Percentiles rank a stretch among this genome's conserved stretches.
Evolutionary conservation across 1,140 invertebrate genomes (phyloP).

Genomic region (Caenorhabditis latens): DNA sequence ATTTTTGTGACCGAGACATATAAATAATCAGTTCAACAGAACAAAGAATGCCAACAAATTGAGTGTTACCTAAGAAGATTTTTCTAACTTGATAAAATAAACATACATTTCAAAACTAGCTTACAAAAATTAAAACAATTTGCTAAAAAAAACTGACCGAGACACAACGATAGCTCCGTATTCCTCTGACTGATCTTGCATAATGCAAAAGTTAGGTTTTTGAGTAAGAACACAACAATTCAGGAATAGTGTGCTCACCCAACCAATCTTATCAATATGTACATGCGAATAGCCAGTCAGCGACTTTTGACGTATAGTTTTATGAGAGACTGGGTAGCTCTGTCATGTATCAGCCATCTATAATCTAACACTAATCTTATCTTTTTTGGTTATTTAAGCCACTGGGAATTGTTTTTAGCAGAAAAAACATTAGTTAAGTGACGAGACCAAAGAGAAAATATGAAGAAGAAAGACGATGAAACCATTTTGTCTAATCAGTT

Average conservation of each 20-base stretch:
- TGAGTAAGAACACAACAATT: not conserved
- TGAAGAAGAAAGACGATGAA: not conserved
- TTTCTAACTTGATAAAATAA: no score
- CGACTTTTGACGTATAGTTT: slow-evolving; percentile 4
- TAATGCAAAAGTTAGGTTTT: not conserved
- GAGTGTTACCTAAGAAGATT: not conserved
- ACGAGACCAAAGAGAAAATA: not conserved
- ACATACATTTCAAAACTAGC: not conserved
- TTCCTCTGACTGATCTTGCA: not conserved
- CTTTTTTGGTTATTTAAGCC: not conserved
- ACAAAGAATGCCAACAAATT: not conserved
- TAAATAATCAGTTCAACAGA: no score
- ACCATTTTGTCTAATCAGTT: not conserved
- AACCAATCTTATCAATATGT: slow-evolving; percentile 22
- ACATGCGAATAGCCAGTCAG: slow-evolving; percentile 27
- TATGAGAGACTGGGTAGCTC: not conserved
- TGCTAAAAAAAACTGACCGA: not conserved
- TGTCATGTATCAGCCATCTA: not conserved
- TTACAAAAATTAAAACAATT: not conserved
- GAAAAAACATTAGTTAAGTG: not conserved
- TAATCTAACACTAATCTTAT: slow-evolving; percentile 22
- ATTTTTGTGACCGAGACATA: not conserved
- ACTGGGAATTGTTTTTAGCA: not conserved
- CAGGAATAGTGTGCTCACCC: not conserved
- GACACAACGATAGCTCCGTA: not conserved